Percentiles rank a stretch among this genome's conserved stretches.
phyloP scores from a whole-genome alignment of 1,140 invertebrate species.

The Adoxophyes honmai region DNA sequence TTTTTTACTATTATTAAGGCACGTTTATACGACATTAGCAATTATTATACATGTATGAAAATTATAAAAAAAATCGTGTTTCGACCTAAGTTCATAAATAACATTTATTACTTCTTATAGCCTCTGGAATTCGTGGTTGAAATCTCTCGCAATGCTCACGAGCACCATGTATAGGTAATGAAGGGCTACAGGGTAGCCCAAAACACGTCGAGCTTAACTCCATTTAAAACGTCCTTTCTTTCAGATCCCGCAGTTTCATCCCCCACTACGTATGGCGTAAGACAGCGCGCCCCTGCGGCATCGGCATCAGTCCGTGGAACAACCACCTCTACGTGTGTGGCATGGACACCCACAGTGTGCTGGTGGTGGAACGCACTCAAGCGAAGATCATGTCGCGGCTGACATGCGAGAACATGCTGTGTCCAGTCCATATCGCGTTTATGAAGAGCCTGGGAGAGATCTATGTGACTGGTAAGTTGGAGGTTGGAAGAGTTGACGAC shows the following conservation, averaged over 20 bases:
- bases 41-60: too few species aligned
- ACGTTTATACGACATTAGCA: too few species aligned
- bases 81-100: too few species aligned
- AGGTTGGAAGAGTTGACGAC: neutral
- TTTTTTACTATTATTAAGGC: too few species aligned
- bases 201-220: too few species aligned
- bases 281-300: conserved; percentile 78
- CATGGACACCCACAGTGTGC: conserved; percentile 77
- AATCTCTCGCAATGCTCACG: too few species aligned
- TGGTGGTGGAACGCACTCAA: conserved; percentile 77
- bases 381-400: conserved; percentile 74
- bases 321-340: conserved; percentile 79
- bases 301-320: conserved; percentile 79
- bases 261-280: conserved; percentile 76
- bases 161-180: too few species aligned
- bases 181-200: too few species aligned
- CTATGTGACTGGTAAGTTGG: conserved; percentile 78
- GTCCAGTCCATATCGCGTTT: conserved; percentile 83
- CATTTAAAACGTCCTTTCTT: conserved; percentile 10
- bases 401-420: conserved; percentile 79
- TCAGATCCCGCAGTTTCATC: conserved; percentile 68
- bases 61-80: too few species aligned
- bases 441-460: conserved; percentile 79
- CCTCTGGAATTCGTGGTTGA: too few species aligned
- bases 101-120: too few species aligned